These are phyloP conservation scores for Cephus pygmeus DNA, from an alignment of 2,888 invertebrate genomes.

Conservation along the genomic window DNA sequence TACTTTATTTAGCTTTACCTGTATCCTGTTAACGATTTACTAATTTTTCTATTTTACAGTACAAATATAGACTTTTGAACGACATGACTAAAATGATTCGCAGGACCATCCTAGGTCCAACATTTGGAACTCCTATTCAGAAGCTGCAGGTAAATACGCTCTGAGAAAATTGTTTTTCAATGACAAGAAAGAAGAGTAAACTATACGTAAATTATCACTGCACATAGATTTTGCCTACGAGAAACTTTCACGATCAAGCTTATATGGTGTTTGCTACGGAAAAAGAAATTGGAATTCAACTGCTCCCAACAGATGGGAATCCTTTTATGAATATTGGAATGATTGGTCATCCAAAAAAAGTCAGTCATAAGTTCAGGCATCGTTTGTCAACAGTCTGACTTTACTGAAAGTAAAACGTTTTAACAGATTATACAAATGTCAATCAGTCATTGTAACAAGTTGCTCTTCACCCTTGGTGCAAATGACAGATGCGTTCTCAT, in stretches of 20 bases:
- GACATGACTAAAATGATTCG: constrained; percentile 74
- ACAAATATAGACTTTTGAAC: constrained; percentile 78
- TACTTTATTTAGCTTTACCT: not conserved
- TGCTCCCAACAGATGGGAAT: constrained; percentile 79
- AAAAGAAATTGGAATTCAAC: constrained; percentile 76
- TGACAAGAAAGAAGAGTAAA: not conserved
- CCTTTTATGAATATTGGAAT: constrained; percentile 75
- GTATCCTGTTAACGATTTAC: not conserved
- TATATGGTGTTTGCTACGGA: constrained; percentile 75
- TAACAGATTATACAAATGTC: constrained; percentile 62
- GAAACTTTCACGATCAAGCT: constrained; percentile 48
- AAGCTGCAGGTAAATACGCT: constrained; percentile 61
- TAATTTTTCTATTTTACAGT: constrained; percentile 35
- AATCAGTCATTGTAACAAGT: constrained; percentile 66
- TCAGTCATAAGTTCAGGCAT: constrained; percentile 42
- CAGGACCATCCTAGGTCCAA: constrained; percentile 76
- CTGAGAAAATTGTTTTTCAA: not conserved
- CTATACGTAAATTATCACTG: constrained; percentile 4
- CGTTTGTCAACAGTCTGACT: not conserved
- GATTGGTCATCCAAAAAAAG: constrained; percentile 76
- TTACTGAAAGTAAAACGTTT: constrained; percentile 2
- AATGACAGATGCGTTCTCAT: constrained; percentile 69
- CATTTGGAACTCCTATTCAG: constrained; percentile 72
- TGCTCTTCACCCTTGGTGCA: constrained; percentile 70
- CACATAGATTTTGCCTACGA: constrained; percentile 59